These are phyloP conservation scores for Zelleria hepariella DNA, from an alignment of 2,888 invertebrate species.

Conservation along the genomic window DNA sequence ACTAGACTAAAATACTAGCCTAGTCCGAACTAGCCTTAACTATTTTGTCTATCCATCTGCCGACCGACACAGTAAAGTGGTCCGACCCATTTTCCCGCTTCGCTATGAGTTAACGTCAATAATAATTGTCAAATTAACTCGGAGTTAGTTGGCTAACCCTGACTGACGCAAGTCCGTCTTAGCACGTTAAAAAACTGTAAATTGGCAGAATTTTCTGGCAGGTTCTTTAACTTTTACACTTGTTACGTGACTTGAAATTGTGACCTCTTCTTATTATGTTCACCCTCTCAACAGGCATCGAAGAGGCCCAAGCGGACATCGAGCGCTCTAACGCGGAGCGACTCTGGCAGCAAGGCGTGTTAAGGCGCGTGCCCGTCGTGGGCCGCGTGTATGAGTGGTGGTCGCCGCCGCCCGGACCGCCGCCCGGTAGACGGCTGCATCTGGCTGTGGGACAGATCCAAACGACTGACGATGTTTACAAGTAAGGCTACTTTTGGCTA, in stretches of 20 bases:
- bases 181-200: too few relatives aligned
- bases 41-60: too few relatives aligned
- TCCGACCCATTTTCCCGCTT: too few relatives aligned
- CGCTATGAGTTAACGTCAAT: too few relatives aligned
- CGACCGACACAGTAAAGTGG: too few relatives aligned
- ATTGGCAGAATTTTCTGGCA: too few relatives aligned
- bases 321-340: constrained; percentile 92
- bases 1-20: too few relatives aligned
- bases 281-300: constrained; percentile 77
- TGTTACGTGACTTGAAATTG: not conserved
- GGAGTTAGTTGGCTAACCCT: too few relatives aligned
- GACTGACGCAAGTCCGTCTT: too few relatives aligned
- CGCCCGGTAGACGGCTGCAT: constrained; percentile 84
- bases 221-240: too few relatives aligned
- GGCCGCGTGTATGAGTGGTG: constrained; percentile 97
- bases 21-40: too few relatives aligned
- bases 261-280: not conserved
- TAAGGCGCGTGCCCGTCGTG: constrained; percentile 94
- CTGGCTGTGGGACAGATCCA: constrained; percentile 77
- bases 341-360: constrained; percentile 93
- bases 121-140: too few relatives aligned
- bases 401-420: constrained; percentile 72
- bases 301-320: constrained; percentile 92
- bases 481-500: not conserved
- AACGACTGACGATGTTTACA: constrained; percentile 22